Base-by-base conservation (phyloP, 1,140 invertebrate genomes). In the Glossosoma conforme region DNA sequence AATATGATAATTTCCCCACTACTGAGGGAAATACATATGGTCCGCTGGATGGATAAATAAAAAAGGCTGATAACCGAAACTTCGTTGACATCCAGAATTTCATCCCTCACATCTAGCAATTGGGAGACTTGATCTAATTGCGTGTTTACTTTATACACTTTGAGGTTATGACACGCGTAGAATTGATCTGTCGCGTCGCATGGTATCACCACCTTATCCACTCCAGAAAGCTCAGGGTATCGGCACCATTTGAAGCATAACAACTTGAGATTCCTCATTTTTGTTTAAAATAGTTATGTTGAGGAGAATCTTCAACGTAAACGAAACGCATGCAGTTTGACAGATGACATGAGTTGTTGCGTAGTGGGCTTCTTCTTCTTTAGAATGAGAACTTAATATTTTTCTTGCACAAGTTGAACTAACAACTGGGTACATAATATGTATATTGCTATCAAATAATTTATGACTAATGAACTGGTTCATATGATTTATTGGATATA, bases 1-100 rank as follows among this genome's bases (percentile, higher is more conserved):
- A 72, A 56, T 4, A 64, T 63, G 33, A 66, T 56, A 14, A 73
- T 37, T 54, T 71, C 68, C 15, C 70, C 72, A 60, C 65, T 69
- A 32, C 54, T 58, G 18, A 72, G 53, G 9, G 66, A 66, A 20
- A 71, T 42, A 42, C 63, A 68, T 21, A 72, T 19, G 9, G 60
- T 58, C 50, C 67, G 64, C 18, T 63, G 50, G 32, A 72, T 53
- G 8, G 67, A 60, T n/a, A 74, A 54, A 52, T 62, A 71, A 6
- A 65, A 62, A 14, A 72, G 54, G 44, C 69, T 65, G 3, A 74
- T 24, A 32, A 52, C 53, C n/a, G 64, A 60, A 10, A 32, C 47
- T 50, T 65, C 68, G 15, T n/a, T n/a, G n/a, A 61, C 43, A 4
- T 45, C 37, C 2, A 62, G 62, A 1, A 61, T 51, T 3, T 62